Evolutionary conservation across 2,797 vertebrate species (phyloP), one percentile per base, ranked within the genome.

Genomic region (Menidia menidia): DNA sequence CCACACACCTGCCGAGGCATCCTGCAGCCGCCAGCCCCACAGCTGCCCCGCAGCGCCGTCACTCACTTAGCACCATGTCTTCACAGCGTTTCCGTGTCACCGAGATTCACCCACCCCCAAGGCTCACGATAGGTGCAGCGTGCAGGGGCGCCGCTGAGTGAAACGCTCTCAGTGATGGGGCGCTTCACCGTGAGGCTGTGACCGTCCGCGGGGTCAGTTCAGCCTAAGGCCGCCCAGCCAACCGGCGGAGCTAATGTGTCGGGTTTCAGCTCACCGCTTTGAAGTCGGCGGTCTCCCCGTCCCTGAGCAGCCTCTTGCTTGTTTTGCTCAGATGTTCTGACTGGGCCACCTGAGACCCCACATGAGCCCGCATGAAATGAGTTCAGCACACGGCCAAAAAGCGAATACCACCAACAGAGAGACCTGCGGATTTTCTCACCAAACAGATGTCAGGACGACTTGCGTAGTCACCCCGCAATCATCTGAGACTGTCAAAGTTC

Each of bases 1-100:
- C 71, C 44, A 76, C 87, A 88, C 90, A 90, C 87, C 87, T 92
- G 90, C 77, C 78, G 75, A 64, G 60, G 45, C 48, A 60, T 73
- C 64, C 59, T 42, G 33, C 71, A 51, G 58, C 72, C 64, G 71
- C 71, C 71, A 82, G 69, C 72, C 60, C 42, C 75, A 74, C 89
- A 92, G 88, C 92, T 92, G 92, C 88, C 81, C 47, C 65, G 51
- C 57, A 58, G 67, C 76, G 42, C 71, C 68, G 83, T 86, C 88
- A 69, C 77, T 89, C 85, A 88, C 78, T 90, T 89, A 84, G 88
- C 87, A 85, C 88, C 85, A 67, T 64, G 73, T 86, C 82, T 86
- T 68, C 68, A 85, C 73, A 76, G 64, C 16, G 4, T 81, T 74
- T 87, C 73, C 76, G 79, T 68, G 51, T 89, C 82, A 81, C 78